A percentile compares a stretch with the other conserved stretches of the same genome.
Conservation (phyloP, 53 echinoderm and acorn worm genomes). For the Astropecten irregularis region DNA sequence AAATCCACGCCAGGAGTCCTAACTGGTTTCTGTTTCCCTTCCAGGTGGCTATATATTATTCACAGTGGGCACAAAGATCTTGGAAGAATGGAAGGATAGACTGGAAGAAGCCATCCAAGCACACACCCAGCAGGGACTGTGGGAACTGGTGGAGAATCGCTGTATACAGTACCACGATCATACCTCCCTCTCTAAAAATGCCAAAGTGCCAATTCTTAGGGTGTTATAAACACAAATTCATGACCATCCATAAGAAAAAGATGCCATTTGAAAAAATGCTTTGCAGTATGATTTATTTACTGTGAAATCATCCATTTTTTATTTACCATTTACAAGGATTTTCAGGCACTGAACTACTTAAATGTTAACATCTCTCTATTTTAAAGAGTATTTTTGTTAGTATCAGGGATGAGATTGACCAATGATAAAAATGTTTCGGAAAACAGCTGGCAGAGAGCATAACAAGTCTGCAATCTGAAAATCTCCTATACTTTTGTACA, state of each 20-base stretch:
- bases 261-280: not conserved
- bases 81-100: not conserved
- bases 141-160: not conserved
- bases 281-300: not conserved
- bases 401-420: too few relatives aligned
- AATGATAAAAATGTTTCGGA: too few relatives aligned
- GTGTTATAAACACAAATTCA: not conserved
- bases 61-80: not conserved
- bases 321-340: not conserved
- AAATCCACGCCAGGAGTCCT: not conserved
- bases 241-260: not conserved
- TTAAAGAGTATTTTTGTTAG: not conserved
- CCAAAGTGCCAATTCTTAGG: constrained; percentile 7
- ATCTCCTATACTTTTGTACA: too few relatives aligned
- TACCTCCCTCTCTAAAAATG: not conserved
- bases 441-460: not conserved
- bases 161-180: not conserved
- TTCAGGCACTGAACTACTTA: too few relatives aligned
- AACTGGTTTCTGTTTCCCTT: not conserved
- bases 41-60: not conserved
- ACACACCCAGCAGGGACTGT: not conserved
- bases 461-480: too few relatives aligned
- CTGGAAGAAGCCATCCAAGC: not conserved
- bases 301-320: not conserved
- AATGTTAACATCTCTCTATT: too few relatives aligned